Evolutionary conservation across 1,140 invertebrate genomes (phyloP).

Genomic region (Drosophila gunungcola): DNA sequence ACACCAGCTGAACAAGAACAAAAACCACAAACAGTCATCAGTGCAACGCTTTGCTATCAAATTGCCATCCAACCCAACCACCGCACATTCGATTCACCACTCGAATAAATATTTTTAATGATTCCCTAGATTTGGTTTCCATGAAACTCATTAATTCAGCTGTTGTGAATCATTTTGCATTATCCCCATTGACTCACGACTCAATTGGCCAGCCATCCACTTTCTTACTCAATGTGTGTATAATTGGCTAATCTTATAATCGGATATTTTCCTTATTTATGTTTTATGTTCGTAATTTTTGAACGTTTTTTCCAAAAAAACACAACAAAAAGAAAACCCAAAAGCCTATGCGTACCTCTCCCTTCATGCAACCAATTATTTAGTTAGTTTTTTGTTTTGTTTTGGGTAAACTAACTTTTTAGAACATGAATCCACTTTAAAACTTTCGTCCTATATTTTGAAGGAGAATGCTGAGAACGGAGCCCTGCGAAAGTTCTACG

Average conservation of each 20-base stretch:
- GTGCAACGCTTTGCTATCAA: constrained; percentile 46
- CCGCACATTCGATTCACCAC: constrained; percentile 16
- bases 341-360: constrained; percentile 28
- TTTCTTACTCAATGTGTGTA: background rate
- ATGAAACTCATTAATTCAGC: constrained; percentile 2
- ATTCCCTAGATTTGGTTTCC: background rate
- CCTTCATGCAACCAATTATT: constrained; percentile 2
- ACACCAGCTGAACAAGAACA: constrained; percentile 27
- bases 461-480: constrained; percentile 92
- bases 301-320: background rate
- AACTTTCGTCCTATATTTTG: constrained; percentile 17
- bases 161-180: constrained; percentile 17
- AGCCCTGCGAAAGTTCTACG: constrained; percentile 92
- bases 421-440: background rate
- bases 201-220: constrained; percentile 11
- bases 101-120: constrained; percentile 1
- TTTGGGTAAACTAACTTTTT: background rate
- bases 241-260: constrained; percentile 13
- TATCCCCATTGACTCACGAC: constrained; percentile 10
- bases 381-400: constrained; percentile 12
- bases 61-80: constrained; percentile 44
- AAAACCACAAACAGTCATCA: constrained; percentile 44
- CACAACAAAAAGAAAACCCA: background rate
- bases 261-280: background rate
- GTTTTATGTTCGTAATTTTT: constrained; percentile 13